Evolutionary conservation across 2,797 vertebrate genomes (phyloP).

Genomic region (Fistularia tabacaria): DNA sequence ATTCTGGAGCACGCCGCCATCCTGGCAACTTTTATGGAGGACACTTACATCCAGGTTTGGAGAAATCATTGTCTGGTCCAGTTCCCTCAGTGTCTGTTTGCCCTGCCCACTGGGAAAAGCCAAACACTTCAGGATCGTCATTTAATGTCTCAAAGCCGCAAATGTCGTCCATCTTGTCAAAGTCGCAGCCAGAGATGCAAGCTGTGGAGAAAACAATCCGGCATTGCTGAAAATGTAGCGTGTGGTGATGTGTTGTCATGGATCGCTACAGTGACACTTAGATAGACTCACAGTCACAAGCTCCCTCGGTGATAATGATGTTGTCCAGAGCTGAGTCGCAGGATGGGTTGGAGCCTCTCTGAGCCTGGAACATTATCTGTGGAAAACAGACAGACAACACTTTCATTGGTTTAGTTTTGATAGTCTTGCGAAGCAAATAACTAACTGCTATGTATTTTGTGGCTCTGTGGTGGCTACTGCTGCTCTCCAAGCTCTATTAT

Average conservation of each 20-base stretch:
- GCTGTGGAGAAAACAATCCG: slow-evolving; percentile 46
- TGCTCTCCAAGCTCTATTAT: too few relatives aligned
- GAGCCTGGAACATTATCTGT: slow-evolving; percentile 77
- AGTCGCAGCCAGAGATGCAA: slow-evolving; percentile 73
- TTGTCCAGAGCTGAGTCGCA: slow-evolving; percentile 79
- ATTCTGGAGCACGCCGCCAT: too few relatives aligned
- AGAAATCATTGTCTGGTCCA: slow-evolving; percentile 79
- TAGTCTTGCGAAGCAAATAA: too few relatives aligned
- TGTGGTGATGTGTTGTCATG: neutral
- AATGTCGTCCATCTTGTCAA: slow-evolving; percentile 55
- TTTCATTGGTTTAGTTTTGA: too few relatives aligned
- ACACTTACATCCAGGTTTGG: slow-evolving; percentile 78
- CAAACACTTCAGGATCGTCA: neutral
- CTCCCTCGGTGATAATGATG: slow-evolving; percentile 73
- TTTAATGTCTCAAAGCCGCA: slow-evolving; percentile 71
- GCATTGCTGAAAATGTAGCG: too few relatives aligned
- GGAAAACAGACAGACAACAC: slow-evolving; percentile 3
- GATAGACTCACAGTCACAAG: slow-evolving; percentile 72
- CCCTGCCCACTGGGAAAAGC: slow-evolving; percentile 69
- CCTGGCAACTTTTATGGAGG: too few relatives aligned
- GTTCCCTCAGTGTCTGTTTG: slow-evolving; percentile 45
- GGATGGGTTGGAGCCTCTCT: slow-evolving; percentile 53
- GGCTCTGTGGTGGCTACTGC: too few relatives aligned
- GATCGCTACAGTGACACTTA: neutral
- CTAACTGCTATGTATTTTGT: too few relatives aligned